phyloP scores from a whole-genome alignment of 2,113 vertebrate genomes.

The Raja brachyura region DNA sequence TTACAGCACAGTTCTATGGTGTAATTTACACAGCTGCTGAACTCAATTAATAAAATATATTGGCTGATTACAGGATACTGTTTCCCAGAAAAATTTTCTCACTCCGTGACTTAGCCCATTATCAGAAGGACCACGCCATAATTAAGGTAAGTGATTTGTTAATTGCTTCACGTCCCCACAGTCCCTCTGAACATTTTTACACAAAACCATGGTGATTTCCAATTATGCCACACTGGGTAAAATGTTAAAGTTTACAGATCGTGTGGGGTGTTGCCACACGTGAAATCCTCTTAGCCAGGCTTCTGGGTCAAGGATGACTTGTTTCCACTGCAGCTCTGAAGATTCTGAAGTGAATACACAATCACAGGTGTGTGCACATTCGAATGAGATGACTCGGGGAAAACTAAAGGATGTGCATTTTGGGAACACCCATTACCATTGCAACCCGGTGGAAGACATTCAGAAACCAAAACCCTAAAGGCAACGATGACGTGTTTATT shows the following conservation, averaged over 20 bases:
- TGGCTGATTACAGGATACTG: not conserved
- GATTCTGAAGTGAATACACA: not conserved
- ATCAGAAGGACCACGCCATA: not conserved
- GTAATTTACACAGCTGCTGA: not conserved
- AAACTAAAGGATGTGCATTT: not conserved
- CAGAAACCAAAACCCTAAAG: not conserved
- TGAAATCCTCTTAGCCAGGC: no score
- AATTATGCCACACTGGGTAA: not conserved
- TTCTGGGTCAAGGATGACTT: no score
- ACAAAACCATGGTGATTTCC: not conserved
- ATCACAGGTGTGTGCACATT: not conserved
- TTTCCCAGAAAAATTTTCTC: not conserved
- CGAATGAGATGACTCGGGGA: not conserved
- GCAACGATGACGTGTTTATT: not conserved
- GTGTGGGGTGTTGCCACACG: not conserved
- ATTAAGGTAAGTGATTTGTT: not conserved
- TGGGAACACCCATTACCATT: no score
- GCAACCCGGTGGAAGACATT: not conserved
- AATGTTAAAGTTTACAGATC: not conserved
- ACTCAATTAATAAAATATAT: constrained; percentile 12
- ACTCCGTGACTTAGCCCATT: not conserved
- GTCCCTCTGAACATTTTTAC: not conserved
- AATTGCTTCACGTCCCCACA: not conserved
- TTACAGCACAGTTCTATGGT: not conserved
- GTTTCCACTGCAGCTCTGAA: no score